These are phyloP conservation scores for Smutsia temminckii DNA, from an alignment of 2,797 vertebrate genomes.

Conservation along the genomic window DNA sequence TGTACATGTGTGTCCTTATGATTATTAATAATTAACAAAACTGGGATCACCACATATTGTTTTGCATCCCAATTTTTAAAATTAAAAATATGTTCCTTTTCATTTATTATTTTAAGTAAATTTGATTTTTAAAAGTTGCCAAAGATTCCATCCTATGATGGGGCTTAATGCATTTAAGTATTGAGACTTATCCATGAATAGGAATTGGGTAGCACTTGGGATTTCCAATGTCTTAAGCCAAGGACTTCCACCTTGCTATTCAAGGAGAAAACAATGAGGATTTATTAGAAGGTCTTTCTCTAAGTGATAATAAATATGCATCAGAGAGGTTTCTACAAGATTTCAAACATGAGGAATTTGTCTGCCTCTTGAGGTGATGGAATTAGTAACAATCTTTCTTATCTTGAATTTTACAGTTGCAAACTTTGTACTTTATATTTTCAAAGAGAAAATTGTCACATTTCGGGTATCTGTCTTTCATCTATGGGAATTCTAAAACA, in stretches of 20 bases:
- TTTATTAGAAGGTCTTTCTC: background rate
- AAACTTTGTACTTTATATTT: background rate
- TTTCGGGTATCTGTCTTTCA: background rate
- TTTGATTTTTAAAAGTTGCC: background rate
- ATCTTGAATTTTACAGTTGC: background rate
- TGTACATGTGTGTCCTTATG: background rate
- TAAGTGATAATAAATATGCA: background rate
- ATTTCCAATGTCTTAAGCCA: background rate
- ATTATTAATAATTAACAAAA: background rate
- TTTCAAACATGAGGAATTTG: background rate
- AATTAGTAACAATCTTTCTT: background rate
- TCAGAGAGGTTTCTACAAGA: background rate
- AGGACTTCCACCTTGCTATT: background rate
- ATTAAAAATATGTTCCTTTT: background rate
- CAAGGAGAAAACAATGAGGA: background rate
- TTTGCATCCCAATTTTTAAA: background rate
- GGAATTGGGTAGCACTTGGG: background rate
- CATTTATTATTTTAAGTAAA: background rate
- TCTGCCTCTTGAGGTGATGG: background rate
- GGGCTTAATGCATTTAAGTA: background rate
- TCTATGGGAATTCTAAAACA: background rate
- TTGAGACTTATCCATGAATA: background rate
- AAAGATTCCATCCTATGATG: background rate
- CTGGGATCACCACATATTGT: background rate
- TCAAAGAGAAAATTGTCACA: background rate